Evolutionary conservation across 2,113 vertebrate genomes (phyloP).

Genomic region (Eudyptes chrysolophus): DNA sequence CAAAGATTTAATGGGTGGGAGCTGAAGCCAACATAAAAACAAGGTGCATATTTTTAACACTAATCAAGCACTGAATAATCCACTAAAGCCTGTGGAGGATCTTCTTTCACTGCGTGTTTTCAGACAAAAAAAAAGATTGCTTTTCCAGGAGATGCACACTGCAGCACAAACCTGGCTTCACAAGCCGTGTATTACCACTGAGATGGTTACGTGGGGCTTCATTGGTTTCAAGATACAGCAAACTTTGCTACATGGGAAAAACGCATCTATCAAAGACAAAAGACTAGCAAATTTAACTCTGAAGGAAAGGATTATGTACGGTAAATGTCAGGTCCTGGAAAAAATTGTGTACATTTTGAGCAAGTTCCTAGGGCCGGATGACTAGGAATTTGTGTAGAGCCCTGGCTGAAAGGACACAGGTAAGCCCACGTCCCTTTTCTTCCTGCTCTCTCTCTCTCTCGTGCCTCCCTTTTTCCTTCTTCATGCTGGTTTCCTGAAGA

Average conservation of each 20-base stretch:
- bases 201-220: not conserved
- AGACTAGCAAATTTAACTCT: not conserved
- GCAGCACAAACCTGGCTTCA: not conserved
- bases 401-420: not conserved
- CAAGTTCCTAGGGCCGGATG: not conserved
- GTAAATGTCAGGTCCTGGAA: not conserved
- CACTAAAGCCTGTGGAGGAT: not conserved
- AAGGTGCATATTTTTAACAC: conserved; percentile 7
- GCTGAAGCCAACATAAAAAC: conserved; percentile 1
- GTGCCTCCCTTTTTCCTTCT: not conserved
- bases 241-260: not conserved
- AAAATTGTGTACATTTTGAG: not conserved
- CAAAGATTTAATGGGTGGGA: not conserved
- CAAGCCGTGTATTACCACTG: not conserved
- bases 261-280: not conserved
- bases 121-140: not conserved
- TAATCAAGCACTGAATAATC: not conserved
- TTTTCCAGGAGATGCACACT: not conserved
- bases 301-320: not conserved
- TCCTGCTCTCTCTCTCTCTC: not conserved
- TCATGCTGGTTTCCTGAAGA: not conserved
- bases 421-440: not conserved
- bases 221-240: not conserved
- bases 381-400: not conserved
- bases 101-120: not conserved